These are phyloP conservation scores for Theodoxus fluviatilis DNA, from an alignment of 2,888 invertebrate genomes.

Conservation along the genomic window DNA sequence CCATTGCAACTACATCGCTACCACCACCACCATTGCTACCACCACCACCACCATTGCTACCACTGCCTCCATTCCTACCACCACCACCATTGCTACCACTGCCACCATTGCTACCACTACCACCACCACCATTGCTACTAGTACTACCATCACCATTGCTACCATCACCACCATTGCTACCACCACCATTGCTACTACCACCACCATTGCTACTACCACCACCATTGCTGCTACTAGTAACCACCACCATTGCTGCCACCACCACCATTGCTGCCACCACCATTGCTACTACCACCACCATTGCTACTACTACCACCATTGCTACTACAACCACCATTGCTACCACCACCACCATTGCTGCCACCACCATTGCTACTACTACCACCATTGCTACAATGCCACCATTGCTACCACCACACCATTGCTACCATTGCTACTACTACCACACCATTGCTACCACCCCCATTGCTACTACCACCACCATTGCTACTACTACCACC, in stretches of 20 bases:
- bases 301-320: too few species aligned
- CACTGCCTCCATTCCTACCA: conserved; percentile 21
- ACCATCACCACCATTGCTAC: conserved; percentile 7
- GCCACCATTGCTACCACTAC: neutral
- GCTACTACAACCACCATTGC: too few species aligned
- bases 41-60: conserved; percentile 22
- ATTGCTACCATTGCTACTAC: too few species aligned
- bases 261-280: conserved; percentile 20
- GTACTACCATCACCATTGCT: conserved; percentile 13
- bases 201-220: conserved; percentile 16
- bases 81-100: neutral
- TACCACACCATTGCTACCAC: too few species aligned
- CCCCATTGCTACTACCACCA: too few species aligned
- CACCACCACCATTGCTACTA: conserved; percentile 8
- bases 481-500: too few species aligned
- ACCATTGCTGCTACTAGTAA: conserved; percentile 22
- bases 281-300: too few species aligned
- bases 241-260: conserved; percentile 22
- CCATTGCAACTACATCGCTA: too few species aligned
- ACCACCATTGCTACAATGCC: too few species aligned
- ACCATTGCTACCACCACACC: too few species aligned
- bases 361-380: too few species aligned
- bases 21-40: conserved; percentile 7
- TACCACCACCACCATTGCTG: too few species aligned
- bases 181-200: neutral